Conservation (phyloP, 2,888 invertebrate genomes). For the Morpho deidamia region DNA sequence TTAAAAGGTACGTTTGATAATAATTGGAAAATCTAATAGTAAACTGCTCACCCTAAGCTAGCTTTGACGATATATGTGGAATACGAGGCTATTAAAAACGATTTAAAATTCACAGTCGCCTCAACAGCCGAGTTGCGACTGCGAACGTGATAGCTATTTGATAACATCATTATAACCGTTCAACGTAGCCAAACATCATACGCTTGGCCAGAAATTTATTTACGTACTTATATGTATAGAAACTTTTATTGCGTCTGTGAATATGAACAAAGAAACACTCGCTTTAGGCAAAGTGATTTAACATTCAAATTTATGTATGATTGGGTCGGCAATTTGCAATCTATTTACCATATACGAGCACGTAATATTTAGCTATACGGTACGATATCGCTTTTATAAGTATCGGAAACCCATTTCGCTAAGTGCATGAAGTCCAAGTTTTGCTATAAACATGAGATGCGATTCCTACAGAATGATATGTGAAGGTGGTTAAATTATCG, state of each 20-base stretch:
- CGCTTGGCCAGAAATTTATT: constrained; percentile 53
- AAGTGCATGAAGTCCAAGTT: constrained; percentile 76
- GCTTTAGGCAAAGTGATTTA: constrained; percentile 15
- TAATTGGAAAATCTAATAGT: constrained; percentile 47
- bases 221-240: constrained; percentile 23
- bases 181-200: constrained; percentile 50
- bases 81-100: constrained; percentile 60
- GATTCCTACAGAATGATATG: constrained; percentile 70
- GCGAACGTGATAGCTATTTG: constrained; percentile 57
- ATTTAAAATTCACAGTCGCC: constrained; percentile 76
- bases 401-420: constrained; percentile 76
- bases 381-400: constrained; percentile 63
- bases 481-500: constrained; percentile 49
- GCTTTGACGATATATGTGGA: constrained; percentile 48
- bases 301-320: constrained; percentile 20
- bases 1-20: constrained; percentile 14
- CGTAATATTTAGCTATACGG: constrained; percentile 38
- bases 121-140: constrained; percentile 48
- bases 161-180: constrained; percentile 63
- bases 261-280: constrained; percentile 16
- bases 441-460: constrained; percentile 75
- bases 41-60: constrained; percentile 33
- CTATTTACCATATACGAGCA: constrained; percentile 19
- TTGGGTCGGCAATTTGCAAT: constrained; percentile 21
- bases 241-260: constrained; percentile 8